Base-by-base conservation (phyloP, 2,888 invertebrate species). In the Patella depressa region DNA sequence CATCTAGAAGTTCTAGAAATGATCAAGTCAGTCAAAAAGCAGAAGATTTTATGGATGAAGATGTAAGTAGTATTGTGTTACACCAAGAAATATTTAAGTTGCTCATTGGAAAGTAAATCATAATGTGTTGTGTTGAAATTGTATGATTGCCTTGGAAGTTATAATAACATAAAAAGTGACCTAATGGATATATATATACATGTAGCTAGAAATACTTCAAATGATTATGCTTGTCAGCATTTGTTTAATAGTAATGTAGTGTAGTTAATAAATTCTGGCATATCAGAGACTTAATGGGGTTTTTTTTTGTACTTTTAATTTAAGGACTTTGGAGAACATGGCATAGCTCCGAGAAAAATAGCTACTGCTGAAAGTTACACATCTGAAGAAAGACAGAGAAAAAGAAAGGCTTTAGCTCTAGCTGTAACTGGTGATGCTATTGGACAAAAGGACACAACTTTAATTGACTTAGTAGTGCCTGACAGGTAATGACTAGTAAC, bases 1-100 rank as follows among this genome's bases (percentile, higher is more conserved):
- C 99, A 80, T 96, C 97, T 0, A 93, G 98, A 12, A 92, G 92
- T 1, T 95, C 95, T 78, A 96, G 95, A 85, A 93, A 94, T 0
- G 91, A 89, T 14, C 86, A 92, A 12, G 88, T 86, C 24, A 86
- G 91, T 29, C 96, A 96, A 90, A 94, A 93, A 82, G 96, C 98
- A 0, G 96, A 97, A 91, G 98, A 99, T 92, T 99, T 96, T 89
- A 99, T 99, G 99, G 99, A 99, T 91, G 96, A 97, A 15, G 99
- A 99, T 91, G 94, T 94, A 85, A 77, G 78, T 75, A 11, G 17
- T 34, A 76, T 65, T 53, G 24, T 77, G 78, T 59, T 65, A 71
- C 53, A 15, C 75, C 53, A 53, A 5, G 54, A 45, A 53, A 59
- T 55, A 34, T 34, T 29, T 17, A 59, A 69, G 12, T 55, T 72